Base-by-base conservation (phyloP, 2,797 vertebrate species). In the Pseudomugil gertrudae region DNA sequence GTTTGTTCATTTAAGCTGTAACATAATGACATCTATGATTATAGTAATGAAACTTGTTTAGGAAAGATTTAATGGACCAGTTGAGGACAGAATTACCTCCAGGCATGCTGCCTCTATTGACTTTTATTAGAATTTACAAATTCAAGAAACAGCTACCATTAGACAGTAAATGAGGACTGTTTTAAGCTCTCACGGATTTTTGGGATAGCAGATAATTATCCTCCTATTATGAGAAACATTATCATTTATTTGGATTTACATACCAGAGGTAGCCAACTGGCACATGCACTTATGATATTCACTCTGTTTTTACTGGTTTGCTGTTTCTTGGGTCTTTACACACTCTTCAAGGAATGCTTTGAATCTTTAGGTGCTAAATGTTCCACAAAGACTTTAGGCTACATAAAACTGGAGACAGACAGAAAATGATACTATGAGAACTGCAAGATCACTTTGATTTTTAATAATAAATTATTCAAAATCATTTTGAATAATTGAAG, bases 11-110 rank as follows among this genome's bases (percentile, higher is more conserved):
- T 26, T 24, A 66, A 64, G 35, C 43, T 27, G 38, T 27, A 53
- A 53, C 45, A 48, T 48, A 68, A 68, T 19, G 30, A 35, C n/a
- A 50, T 8, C 30, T 30, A 2, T 56, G 35, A 66, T 51, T 57
- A 30, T 36, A 29, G 54, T 60, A 19, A 32, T 64, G 30, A 54
- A 71, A 61, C n/a, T 26, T 56, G 57, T 7, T 63, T 27, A 30
- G 60, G 23, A 36, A 58, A 50, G 5, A 30, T 68, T 48, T 24
- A 13, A 21, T 21, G 14, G 32, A n/a, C 3, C 40, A 33, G 24
- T 23, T 32, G 38, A 57, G 61, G 50, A 58, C 30, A 53, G 43
- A 30, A 45, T 59, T 56, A 24, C 45, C 47, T 69, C 57, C 23
- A 50, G 47, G 35, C 29, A 9, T 10, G 5, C 32, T 33, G 38